These are phyloP conservation scores for Oreamnos americanus DNA, from an alignment of 2,113 vertebrate genomes.

Conservation along the genomic window DNA sequence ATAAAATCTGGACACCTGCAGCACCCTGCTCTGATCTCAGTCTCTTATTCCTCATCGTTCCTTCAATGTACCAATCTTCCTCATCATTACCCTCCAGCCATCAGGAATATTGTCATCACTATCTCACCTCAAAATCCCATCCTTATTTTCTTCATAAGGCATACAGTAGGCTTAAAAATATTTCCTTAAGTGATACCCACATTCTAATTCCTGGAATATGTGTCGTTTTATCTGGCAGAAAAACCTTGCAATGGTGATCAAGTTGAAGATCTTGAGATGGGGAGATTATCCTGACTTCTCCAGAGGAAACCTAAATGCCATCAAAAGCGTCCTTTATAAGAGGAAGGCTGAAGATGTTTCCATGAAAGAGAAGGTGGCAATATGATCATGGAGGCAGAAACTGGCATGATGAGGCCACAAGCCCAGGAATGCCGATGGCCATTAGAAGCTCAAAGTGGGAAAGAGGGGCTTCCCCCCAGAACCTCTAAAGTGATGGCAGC, in stretches of 20 bases:
- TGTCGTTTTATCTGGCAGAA: neutral
- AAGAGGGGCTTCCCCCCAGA: neutral
- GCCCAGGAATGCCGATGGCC: neutral
- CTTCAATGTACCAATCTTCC: neutral
- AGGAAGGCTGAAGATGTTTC: neutral
- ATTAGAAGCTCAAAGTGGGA: neutral
- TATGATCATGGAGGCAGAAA: neutral
- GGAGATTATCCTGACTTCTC: neutral
- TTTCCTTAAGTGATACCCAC: neutral
- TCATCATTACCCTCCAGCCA: neutral
- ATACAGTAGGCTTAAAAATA: neutral
- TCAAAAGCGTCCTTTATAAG: neutral
- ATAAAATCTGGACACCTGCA: neutral
- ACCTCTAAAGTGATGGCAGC: neutral
- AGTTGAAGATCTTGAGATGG: neutral
- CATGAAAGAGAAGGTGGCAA: neutral
- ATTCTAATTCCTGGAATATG: neutral
- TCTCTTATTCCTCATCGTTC: neutral
- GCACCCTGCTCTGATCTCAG: neutral
- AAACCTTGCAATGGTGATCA: neutral
- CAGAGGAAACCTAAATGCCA: neutral
- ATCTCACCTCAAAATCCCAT: neutral
- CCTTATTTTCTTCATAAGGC: neutral
- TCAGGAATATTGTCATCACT: neutral
- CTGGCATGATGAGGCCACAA: neutral